phyloP scores from a whole-genome alignment of 2,113 vertebrate species.

The Globicephala melas region DNA sequence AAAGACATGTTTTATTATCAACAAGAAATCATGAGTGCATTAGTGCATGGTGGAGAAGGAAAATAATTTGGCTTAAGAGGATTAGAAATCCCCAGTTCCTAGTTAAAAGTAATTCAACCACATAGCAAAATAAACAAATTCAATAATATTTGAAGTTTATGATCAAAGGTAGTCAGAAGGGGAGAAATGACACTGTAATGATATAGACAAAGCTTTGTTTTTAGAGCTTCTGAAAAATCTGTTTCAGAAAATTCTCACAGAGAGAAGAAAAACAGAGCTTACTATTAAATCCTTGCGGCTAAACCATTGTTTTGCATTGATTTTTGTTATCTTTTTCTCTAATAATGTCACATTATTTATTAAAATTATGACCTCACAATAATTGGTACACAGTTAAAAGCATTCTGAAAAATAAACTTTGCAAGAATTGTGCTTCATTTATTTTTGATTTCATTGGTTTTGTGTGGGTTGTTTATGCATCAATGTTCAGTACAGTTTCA shows the following conservation, averaged over 20 bases:
- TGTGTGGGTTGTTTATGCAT: neutral
- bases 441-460: slow-evolving; percentile 20
- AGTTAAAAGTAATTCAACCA: slow-evolving; percentile 72
- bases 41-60: slow-evolving; percentile 60
- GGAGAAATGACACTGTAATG: slow-evolving; percentile 6
- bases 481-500: neutral
- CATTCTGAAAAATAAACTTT: slow-evolving; percentile 8
- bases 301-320: neutral
- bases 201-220: slow-evolving; percentile 54
- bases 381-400: neutral
- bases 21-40: slow-evolving; percentile 59
- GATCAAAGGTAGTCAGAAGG: slow-evolving; percentile 48
- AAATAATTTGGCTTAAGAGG: slow-evolving; percentile 68
- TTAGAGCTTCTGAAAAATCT: neutral
- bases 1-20: slow-evolving; percentile 5
- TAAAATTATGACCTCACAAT: slow-evolving; percentile 21
- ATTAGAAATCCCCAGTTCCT: slow-evolving; percentile 70
- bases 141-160: slow-evolving; percentile 49
- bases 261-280: slow-evolving; percentile 1
- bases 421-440: neutral
- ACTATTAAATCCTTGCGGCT: neutral
- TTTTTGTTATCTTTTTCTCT: neutral
- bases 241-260: neutral
- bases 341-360: neutral
- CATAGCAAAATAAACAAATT: slow-evolving; percentile 54